phyloP scores from a whole-genome alignment of 2,113 vertebrate genomes.

The Regulus satrapa region DNA sequence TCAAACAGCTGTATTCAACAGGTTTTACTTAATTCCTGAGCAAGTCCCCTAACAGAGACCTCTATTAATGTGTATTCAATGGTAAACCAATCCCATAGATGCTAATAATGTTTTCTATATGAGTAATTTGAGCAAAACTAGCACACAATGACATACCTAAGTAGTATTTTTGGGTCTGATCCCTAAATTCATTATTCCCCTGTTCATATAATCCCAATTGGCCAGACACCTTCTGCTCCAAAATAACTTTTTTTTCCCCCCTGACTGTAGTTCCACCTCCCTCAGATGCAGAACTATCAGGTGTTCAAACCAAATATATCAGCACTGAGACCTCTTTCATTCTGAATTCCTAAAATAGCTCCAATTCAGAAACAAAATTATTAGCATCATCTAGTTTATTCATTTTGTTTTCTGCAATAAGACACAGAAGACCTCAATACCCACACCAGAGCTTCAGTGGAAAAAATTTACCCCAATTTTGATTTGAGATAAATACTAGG shows the following conservation, averaged over 20 bases:
- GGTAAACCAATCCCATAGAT: background rate
- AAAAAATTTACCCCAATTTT: background rate
- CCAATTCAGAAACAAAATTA: background rate
- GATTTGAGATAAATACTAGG: background rate
- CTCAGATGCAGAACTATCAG: background rate
- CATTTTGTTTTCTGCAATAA: background rate
- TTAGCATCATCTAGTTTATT: background rate
- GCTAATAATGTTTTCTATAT: background rate
- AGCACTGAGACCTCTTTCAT: background rate
- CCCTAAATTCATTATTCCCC: background rate
- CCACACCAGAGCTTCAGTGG: background rate
- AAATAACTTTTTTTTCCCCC: background rate
- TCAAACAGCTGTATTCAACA: background rate
- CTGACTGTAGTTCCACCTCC: background rate
- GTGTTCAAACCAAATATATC: background rate
- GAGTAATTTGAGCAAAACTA: background rate
- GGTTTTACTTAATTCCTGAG: background rate
- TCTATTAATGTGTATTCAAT: background rate
- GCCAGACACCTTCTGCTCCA: background rate
- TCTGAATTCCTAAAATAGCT: slow-evolving; percentile 1
- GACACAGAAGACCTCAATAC: background rate
- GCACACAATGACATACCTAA: background rate
- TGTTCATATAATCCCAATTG: background rate
- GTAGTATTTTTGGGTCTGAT: background rate
- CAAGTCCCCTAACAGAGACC: background rate